Evolutionary conservation across 2,888 invertebrate species (phyloP).

Genomic region (Cryptocephalus primarius): DNA sequence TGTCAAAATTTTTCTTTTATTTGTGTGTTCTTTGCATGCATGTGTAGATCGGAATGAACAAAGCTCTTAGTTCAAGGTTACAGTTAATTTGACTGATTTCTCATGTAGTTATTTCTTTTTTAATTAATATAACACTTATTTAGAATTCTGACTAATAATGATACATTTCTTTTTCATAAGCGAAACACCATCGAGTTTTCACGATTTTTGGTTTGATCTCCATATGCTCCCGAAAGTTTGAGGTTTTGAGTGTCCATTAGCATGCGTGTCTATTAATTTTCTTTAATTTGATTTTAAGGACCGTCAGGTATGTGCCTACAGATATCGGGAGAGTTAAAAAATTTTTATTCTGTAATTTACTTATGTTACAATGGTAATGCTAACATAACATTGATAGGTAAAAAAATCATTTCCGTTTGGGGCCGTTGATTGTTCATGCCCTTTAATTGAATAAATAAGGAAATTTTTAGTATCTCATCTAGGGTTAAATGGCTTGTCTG

Average conservation of each 20-base stretch:
- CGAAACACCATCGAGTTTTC: too few species aligned
- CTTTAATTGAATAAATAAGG: too few species aligned
- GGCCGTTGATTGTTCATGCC: too few species aligned
- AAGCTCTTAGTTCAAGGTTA: conserved; percentile 10
- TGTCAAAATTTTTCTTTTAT: conserved; percentile 16
- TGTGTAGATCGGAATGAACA: conserved; percentile 26
- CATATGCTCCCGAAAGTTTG: neutral
- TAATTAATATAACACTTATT: neutral
- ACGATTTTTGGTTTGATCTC: too few species aligned
- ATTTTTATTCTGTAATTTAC: too few species aligned
- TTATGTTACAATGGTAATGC: too few species aligned
- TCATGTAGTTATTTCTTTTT: conserved; percentile 2
- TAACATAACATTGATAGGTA: too few species aligned
- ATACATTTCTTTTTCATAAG: too few species aligned
- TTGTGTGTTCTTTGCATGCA: conserved; percentile 30
- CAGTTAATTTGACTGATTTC: neutral
- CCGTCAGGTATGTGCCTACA: conserved; percentile 2
- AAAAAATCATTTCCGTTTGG: too few species aligned
- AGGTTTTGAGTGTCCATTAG: neutral
- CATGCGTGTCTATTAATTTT: neutral
- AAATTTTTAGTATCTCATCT: too few species aligned
- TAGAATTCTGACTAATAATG: neutral
- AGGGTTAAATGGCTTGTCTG: too few species aligned
- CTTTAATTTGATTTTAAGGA: too few species aligned
- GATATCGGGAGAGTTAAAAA: neutral